Evolutionary conservation across 2,113 vertebrate species (phyloP).

Genomic region (Dasyurus viverrinus): DNA sequence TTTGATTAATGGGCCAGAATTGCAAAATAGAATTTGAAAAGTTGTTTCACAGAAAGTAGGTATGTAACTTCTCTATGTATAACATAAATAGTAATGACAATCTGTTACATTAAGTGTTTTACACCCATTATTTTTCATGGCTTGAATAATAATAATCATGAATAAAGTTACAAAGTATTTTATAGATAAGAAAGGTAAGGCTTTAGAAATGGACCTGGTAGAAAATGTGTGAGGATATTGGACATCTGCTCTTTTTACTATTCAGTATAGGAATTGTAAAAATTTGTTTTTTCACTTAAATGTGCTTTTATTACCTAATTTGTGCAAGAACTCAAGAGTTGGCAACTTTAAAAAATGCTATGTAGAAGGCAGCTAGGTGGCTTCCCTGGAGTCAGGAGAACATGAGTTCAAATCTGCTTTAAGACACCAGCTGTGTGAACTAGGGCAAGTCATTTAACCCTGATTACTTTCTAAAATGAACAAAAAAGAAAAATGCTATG

Average conservation of each 20-base stretch:
- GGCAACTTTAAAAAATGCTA: background rate
- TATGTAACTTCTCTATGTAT: background rate
- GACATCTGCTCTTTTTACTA: no score
- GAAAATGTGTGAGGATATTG: background rate
- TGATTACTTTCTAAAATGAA: background rate
- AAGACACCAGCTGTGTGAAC: background rate
- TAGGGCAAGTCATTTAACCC: background rate
- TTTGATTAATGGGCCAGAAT: background rate
- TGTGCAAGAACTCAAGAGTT: background rate
- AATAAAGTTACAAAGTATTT: background rate
- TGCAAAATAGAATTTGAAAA: background rate
- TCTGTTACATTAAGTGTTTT: background rate
- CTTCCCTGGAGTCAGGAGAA: background rate
- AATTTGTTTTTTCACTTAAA: no score
- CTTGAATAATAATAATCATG: background rate
- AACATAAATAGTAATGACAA: background rate
- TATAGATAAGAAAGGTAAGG: background rate
- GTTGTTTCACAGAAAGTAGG: background rate
- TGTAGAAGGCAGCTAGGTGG: background rate
- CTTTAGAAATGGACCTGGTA: background rate
- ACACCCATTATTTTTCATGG: background rate
- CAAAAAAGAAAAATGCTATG: no score
- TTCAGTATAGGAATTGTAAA: background rate
- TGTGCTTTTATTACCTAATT: background rate
- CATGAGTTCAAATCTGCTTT: background rate